Evolutionary conservation across 2,113 vertebrate species (phyloP).

Genomic region (Oxyruncus cristatus): DNA sequence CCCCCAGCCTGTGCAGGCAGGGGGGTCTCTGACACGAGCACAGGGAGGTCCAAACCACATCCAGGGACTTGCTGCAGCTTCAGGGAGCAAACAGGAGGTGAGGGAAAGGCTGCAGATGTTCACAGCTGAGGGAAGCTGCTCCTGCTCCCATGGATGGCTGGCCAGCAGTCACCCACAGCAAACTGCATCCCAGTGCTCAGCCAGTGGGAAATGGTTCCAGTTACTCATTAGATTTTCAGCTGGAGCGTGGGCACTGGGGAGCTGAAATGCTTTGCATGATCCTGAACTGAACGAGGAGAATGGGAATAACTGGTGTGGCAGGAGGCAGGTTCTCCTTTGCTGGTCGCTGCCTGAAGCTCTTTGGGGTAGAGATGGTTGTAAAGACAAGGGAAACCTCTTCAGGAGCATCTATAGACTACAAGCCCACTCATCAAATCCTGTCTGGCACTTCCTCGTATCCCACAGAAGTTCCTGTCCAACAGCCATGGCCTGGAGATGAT

Average conservation of each 20-base stretch:
- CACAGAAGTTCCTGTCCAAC: not conserved
- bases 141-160: rapidly evolving
- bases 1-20: not conserved
- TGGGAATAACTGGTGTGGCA: not conserved
- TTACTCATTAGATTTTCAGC: not conserved
- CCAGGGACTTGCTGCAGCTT: not conserved
- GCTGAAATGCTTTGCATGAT: not conserved
- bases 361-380: not conserved
- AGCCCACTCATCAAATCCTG: not conserved
- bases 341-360: not conserved
- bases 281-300: not conserved
- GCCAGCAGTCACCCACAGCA: not conserved
- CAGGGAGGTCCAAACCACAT: rapidly evolving
- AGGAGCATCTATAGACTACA: not conserved
- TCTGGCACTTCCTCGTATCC: not conserved
- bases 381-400: not conserved
- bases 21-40: rapidly evolving
- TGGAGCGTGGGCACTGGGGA: rapidly evolving
- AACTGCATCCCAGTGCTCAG: not conserved
- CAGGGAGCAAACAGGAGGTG: rapidly evolving
- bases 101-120: not conserved
- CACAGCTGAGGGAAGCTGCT: not conserved
- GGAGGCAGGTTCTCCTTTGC: not conserved
- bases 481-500: not conserved
- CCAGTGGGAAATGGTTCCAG: not conserved